Conservation (phyloP, 2,113 vertebrate genomes). For the Gymnorhina tibicen region DNA sequence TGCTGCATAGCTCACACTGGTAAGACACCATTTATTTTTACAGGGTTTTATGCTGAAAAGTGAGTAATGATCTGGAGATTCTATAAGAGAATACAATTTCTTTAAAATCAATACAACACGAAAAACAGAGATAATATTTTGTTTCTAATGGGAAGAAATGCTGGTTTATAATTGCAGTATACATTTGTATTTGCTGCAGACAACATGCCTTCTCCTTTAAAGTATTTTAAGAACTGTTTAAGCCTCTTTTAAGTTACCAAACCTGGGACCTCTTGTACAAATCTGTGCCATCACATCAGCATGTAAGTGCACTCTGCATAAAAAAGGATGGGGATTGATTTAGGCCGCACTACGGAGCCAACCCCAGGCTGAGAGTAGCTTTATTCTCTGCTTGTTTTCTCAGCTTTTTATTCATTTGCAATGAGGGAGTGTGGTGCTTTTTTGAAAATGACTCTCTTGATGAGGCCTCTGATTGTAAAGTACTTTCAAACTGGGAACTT, state of each 20-base stretch:
- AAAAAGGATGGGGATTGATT: slow-evolving; percentile 68
- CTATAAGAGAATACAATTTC: background rate
- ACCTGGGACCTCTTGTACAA: slow-evolving; percentile 66
- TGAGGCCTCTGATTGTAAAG: slow-evolving; percentile 73
- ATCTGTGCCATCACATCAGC: slow-evolving; percentile 71
- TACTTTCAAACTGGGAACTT: slow-evolving; percentile 73
- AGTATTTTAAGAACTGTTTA: slow-evolving; percentile 48
- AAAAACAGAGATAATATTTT: background rate
- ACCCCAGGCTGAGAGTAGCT: slow-evolving; percentile 67
- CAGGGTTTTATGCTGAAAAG: background rate
- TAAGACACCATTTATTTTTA: background rate
- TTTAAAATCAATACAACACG: background rate
- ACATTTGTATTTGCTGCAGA: background rate
- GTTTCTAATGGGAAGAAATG: background rate
- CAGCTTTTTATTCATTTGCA: slow-evolving; percentile 72
- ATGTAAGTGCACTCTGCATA: slow-evolving; percentile 73
- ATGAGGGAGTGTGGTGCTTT: slow-evolving; percentile 69
- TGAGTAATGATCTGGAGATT: background rate
- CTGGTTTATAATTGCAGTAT: slow-evolving; percentile 26
- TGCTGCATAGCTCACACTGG: background rate
- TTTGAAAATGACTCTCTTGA: slow-evolving; percentile 72
- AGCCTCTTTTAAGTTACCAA: slow-evolving; percentile 68
- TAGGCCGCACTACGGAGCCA: slow-evolving; percentile 57
- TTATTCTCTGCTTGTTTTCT: slow-evolving; percentile 73
- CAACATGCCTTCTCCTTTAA: slow-evolving; percentile 35